Percentiles rank a stretch among this genome's conserved stretches.
Conservation (phyloP, 2,113 vertebrate genomes). For the Raja brachyura region DNA sequence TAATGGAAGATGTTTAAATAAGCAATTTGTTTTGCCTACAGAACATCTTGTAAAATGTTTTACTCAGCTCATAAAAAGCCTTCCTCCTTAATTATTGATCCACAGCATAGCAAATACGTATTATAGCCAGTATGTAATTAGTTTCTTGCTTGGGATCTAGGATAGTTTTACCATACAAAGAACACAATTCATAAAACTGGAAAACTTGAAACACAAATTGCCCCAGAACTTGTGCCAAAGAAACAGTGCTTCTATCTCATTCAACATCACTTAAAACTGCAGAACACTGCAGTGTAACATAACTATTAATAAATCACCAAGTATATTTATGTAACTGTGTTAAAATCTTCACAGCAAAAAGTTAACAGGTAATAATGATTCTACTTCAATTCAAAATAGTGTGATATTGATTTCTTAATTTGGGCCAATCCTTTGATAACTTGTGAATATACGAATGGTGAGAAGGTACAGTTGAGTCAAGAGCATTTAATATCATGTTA, state of each 20-base stretch:
- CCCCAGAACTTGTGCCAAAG: background rate
- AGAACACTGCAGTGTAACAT: background rate
- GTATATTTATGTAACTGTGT: background rate
- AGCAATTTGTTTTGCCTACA: background rate
- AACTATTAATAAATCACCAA: background rate
- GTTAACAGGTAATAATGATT: background rate
- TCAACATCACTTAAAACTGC: background rate
- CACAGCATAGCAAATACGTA: background rate
- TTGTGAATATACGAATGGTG: background rate
- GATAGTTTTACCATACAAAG: background rate
- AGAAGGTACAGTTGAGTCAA: background rate
- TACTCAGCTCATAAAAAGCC: background rate
- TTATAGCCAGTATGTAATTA: background rate
- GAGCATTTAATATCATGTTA: background rate
- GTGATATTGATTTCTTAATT: background rate
- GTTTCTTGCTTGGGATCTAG: background rate
- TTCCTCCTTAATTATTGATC: background rate
- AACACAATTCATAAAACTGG: background rate
- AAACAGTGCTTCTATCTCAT: background rate
- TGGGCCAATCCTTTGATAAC: background rate
- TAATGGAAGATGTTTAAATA: background rate
- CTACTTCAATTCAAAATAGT: background rate
- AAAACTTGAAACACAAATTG: background rate
- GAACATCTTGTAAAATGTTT: background rate
- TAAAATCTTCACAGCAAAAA: background rate